Conservation (phyloP, 2,888 invertebrate species). For the Drosophila rubida region DNA sequence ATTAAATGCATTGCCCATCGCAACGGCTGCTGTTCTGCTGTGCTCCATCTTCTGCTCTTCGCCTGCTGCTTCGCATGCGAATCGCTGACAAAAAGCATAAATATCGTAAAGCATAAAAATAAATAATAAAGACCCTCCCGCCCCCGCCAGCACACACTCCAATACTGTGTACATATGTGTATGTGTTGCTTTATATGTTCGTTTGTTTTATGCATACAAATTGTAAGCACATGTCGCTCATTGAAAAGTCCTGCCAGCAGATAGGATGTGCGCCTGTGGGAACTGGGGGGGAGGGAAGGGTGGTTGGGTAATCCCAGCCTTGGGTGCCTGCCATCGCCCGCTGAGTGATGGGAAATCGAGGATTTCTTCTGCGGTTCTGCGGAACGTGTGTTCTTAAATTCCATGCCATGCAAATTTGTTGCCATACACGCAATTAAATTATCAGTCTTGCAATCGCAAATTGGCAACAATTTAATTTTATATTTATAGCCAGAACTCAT, state of each 20-base stretch:
- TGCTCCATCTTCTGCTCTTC: conserved; percentile 21
- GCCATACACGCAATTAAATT: conserved; percentile 43
- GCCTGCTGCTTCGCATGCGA: conserved; percentile 69
- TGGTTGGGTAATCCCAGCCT: neutral
- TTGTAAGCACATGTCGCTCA: conserved; percentile 58
- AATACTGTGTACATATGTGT: conserved; percentile 1
- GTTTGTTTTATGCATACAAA: conserved; percentile 66
- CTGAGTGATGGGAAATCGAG: conserved; percentile 21
- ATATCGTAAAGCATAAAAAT: conserved; percentile 77
- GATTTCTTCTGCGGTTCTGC: conserved; percentile 37
- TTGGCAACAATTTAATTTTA: conserved; percentile 42
- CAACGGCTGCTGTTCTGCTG: conserved; percentile 17
- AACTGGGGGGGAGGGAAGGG: neutral
- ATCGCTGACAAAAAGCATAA: conserved; percentile 71
- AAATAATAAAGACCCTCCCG: conserved; percentile 57
- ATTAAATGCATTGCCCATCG: conserved; percentile 68
- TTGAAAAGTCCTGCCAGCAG: conserved; percentile 29
- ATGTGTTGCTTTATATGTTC: conserved; percentile 29
- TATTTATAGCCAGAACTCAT: no score
- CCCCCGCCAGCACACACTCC: neutral
- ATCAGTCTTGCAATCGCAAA: conserved; percentile 33
- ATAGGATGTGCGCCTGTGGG: neutral
- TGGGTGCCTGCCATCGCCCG: neutral
- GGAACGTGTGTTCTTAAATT: conserved; percentile 30
- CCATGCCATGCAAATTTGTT: conserved; percentile 41